Base-by-base conservation (phyloP, 1,140 invertebrate species). In the Lucilia sericata region DNA sequence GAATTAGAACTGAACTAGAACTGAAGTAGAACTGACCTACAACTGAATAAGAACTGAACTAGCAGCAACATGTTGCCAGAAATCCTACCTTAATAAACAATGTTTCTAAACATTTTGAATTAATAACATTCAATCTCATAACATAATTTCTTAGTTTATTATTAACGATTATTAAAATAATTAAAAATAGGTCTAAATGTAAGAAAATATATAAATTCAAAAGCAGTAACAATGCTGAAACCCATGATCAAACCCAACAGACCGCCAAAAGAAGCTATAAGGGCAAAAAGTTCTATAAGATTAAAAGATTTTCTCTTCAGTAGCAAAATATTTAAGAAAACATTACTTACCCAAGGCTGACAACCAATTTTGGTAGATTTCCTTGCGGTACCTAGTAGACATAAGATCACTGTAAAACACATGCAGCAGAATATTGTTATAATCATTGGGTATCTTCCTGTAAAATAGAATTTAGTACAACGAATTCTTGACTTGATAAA, bases 241-340 rank as follows among this genome's bases (percentile, higher is more conserved):
- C 94, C 95, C 34, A 94, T 91, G 88, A 94, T 94, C 25, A 95
- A 87, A 21, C 94, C 93, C 0, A 95, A 86, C 0, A 95, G 89
- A 8, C 94, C 94, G 0, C 94, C 94, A 86, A 94, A 94, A n/a
- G 93, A 93, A 86, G 94, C 94, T 95, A 90, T 87, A 92, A 93
- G 83, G 65, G 86, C 84, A 84, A 65, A 75, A 85, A 5, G 74
- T 81, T 47, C 47, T 65, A 19, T 30, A 30, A 30, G 25, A 30
- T 65, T 30, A 86, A 51, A 78, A 74, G 19, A 81, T 17, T 14
- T 42, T 25, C 47, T 30, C 25, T 30, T 30, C 25, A 30, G 1
- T 3, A 30, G 25, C 25, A 30, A 30, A 30, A 30, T 30, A 30
- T 30, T 2, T 3, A 30, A 3, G 3, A 30, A 30, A 30, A 30